phyloP scores from a whole-genome alignment of 2,797 vertebrate species.

The Anabas testudineus region DNA sequence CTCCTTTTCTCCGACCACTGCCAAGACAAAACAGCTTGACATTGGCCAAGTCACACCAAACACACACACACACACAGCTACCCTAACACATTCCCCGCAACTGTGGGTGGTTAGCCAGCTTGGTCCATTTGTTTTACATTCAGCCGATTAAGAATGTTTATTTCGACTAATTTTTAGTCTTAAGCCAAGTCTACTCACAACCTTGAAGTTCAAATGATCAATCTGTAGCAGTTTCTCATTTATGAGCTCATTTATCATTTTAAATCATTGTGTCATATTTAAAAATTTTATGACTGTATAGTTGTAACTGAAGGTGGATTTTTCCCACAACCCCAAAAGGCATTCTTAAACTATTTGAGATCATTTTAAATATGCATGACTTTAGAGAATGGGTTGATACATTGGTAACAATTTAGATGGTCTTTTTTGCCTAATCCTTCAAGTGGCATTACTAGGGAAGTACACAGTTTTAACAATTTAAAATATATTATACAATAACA shows the following conservation, averaged over 20 bases:
- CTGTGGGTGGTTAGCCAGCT: constrained; percentile 38
- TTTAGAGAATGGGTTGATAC: background rate
- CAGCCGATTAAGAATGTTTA: constrained; percentile 16
- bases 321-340: too few relatives aligned
- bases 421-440: too few relatives aligned
- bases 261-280: too few relatives aligned
- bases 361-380: background rate
- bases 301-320: background rate
- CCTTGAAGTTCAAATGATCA: background rate
- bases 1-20: constrained; percentile 98
- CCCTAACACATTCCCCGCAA: constrained; percentile 49
- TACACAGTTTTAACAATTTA: background rate
- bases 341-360: too few relatives aligned
- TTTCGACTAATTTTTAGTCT: constrained; percentile 13
- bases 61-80: constrained; percentile 55
- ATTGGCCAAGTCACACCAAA: constrained; percentile 40
- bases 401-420: background rate
- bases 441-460: background rate
- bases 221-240: background rate
- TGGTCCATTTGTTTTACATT: constrained; percentile 31
- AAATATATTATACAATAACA: background rate
- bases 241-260: too few relatives aligned
- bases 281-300: background rate
- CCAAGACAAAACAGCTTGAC: constrained; percentile 73
- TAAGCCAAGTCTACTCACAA: constrained; percentile 1